A percentile compares a stretch with the other conserved stretches of the same genome.
These are phyloP conservation scores for Myotis lucifugus DNA, from an alignment of 2,113 vertebrate genomes.

Conservation along the genomic window DNA sequence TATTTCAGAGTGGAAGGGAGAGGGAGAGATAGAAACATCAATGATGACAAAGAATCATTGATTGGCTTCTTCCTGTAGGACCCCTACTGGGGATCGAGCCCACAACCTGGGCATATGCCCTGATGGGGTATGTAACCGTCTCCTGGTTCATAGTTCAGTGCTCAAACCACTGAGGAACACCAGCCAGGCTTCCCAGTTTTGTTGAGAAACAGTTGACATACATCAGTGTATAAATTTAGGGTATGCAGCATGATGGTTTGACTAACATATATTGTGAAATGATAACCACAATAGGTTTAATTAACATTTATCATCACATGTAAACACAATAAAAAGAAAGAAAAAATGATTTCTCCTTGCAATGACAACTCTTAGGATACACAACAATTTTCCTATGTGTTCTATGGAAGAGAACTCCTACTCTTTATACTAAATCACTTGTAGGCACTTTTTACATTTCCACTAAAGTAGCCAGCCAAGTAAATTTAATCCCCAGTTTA, in stretches of 20 bases:
- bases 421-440: not conserved
- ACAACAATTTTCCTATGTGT: not conserved
- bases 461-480: not conserved
- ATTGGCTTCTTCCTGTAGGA: too few relatives aligned
- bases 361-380: not conserved
- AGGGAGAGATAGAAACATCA: too few relatives aligned
- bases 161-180: too few relatives aligned
- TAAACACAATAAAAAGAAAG: not conserved
- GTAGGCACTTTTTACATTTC: conserved; percentile 18
- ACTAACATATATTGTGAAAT: not conserved
- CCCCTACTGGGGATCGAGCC: too few relatives aligned
- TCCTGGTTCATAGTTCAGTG: too few relatives aligned
- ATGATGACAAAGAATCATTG: too few relatives aligned
- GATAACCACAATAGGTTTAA: not conserved
- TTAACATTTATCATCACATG: not conserved
- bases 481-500: not conserved
- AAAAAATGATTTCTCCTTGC: not conserved
- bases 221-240: not conserved
- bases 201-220: not conserved
- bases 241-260: not conserved
- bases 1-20: too few relatives aligned
- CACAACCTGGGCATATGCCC: too few relatives aligned
- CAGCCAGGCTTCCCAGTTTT: not conserved
- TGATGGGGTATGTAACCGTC: too few relatives aligned
- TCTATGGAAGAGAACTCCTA: not conserved